Conservation (phyloP, 2,113 vertebrate species). For the Rhagologus leucostigma region DNA sequence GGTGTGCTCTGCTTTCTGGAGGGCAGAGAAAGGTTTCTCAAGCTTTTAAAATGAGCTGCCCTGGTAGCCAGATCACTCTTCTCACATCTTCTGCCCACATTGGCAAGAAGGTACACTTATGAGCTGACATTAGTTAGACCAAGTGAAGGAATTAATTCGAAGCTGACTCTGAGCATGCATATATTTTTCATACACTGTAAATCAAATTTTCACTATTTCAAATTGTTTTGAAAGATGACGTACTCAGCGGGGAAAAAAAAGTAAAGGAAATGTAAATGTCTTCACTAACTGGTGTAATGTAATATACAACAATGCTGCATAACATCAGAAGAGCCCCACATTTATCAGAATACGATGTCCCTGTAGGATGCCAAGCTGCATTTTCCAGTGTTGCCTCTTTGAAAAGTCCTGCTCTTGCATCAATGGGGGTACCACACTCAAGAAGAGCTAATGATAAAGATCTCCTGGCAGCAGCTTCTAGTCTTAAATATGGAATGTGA, state of each 20-base stretch:
- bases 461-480: slow-evolving; percentile 30
- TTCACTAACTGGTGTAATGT: background rate
- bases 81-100: background rate
- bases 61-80: background rate
- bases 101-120: background rate
- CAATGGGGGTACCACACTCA: background rate
- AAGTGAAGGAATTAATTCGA: background rate
- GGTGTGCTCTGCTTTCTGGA: background rate
- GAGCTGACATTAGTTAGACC: background rate
- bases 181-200: background rate
- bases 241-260: background rate
- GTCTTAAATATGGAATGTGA: slow-evolving; percentile 26
- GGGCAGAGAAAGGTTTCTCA: background rate
- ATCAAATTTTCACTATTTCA: background rate
- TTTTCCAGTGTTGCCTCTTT: background rate
- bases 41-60: background rate
- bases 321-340: background rate
- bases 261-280: background rate
- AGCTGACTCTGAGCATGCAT: background rate
- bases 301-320: background rate
- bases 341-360: background rate
- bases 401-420: background rate
- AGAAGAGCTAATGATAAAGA: slow-evolving; percentile 25
- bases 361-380: background rate
- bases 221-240: background rate